Conservation (phyloP, 2,797 vertebrate species). For the Columba guinea region DNA sequence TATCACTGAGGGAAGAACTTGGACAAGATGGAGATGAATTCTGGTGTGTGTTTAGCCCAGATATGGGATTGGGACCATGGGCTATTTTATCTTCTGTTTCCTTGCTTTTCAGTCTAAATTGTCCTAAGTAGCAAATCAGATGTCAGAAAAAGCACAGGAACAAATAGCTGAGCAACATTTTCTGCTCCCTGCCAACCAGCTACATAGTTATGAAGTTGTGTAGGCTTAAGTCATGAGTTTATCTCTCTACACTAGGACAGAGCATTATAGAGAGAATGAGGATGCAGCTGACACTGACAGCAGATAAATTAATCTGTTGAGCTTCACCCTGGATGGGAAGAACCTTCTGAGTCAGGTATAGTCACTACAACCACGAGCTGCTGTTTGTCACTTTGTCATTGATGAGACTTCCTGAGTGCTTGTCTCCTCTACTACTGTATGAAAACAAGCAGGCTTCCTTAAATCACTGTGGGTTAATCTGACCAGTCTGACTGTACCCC, state of each 20-base stretch:
- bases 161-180: background rate
- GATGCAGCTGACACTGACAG: background rate
- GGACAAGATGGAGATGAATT: background rate
- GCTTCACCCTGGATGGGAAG: background rate
- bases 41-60: background rate
- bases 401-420: background rate
- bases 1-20: background rate
- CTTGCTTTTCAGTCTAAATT: background rate
- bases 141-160: background rate
- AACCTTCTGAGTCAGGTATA: background rate
- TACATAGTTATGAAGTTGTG: background rate
- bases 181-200: background rate
- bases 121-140: background rate
- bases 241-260: background rate
- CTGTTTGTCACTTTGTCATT: conserved; percentile 25
- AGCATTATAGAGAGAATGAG: background rate
- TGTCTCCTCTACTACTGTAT: background rate
- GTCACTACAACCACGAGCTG: background rate
- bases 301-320: background rate
- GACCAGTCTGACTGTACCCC: background rate
- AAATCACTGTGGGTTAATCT: background rate
- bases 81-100: background rate
- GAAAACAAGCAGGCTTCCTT: background rate
- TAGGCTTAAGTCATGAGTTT: background rate
- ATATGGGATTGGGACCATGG: background rate